Percentiles rank a stretch among this genome's conserved stretches.
Evolutionary conservation across 2,888 invertebrate genomes (phyloP).

Genomic region (Trimorus sp.): DNA sequence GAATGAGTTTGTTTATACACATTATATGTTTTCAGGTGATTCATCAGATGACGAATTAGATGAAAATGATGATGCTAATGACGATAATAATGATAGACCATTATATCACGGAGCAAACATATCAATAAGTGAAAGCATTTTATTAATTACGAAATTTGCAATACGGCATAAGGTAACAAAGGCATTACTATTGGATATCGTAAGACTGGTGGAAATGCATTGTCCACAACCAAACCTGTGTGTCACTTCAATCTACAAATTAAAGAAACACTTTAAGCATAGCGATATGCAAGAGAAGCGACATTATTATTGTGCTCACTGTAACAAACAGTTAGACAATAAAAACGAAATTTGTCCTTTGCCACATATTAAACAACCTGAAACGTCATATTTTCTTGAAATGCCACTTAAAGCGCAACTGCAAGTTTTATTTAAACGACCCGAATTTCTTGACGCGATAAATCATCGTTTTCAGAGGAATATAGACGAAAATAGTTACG

Average conservation of each 20-base stretch:
- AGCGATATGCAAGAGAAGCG: background rate
- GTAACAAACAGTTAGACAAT: slow-evolving; percentile 17
- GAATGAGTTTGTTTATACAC: too few relatives aligned
- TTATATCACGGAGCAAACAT: slow-evolving; percentile 43
- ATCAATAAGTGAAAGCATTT: slow-evolving; percentile 33
- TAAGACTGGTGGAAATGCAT: slow-evolving; percentile 35
- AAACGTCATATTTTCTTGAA: slow-evolving; percentile 49
- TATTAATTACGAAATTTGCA: slow-evolving; percentile 33
- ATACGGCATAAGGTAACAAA: slow-evolving; percentile 26
- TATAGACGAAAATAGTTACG: slow-evolving; percentile 10
- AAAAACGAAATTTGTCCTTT: slow-evolving; percentile 13
- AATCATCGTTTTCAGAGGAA: slow-evolving; percentile 60
- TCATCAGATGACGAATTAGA: background rate
- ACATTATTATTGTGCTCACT: slow-evolving; percentile 36
- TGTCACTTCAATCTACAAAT: slow-evolving; percentile 36
- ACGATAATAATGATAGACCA: slow-evolving; percentile 3
- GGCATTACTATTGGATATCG: slow-evolving; percentile 23
- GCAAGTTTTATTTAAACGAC: slow-evolving; percentile 17
- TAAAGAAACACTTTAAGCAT: slow-evolving; percentile 41
- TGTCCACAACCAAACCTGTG: slow-evolving; percentile 37
- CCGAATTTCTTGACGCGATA: slow-evolving; percentile 46
- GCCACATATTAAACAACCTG: background rate
- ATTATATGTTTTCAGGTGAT: too few relatives aligned
- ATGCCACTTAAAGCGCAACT: slow-evolving; percentile 38
- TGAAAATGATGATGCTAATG: background rate